phyloP scores from a whole-genome alignment of 2,797 vertebrate species.

The Phyllotis vaccarum region DNA sequence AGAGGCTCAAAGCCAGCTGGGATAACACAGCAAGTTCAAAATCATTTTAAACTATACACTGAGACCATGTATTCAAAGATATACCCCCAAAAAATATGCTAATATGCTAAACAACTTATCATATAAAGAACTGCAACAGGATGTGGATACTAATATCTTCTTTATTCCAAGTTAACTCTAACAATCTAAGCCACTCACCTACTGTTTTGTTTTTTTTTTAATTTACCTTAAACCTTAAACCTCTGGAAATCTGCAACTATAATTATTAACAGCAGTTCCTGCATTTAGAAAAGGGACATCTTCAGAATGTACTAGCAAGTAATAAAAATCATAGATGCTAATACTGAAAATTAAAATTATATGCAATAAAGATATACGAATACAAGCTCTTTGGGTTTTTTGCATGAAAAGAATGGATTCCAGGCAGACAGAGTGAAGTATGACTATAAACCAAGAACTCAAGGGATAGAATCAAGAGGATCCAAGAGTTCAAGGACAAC shows the following conservation, averaged over 20 bases:
- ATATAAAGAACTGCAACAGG: constrained; percentile 10
- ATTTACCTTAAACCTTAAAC: constrained; percentile 48
- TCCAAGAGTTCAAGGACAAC: background rate
- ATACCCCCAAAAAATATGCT: background rate
- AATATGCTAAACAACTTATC: constrained; percentile 23
- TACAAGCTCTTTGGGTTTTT: constrained; percentile 7
- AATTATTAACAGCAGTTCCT: constrained; percentile 15
- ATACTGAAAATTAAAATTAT: constrained; percentile 58
- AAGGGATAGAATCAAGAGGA: background rate
- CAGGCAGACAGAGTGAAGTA: background rate
- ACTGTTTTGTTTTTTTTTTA: background rate
- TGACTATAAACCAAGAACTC: background rate
- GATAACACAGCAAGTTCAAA: background rate
- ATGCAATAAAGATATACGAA: constrained; percentile 55
- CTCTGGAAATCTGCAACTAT: background rate
- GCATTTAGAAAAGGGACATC: background rate
- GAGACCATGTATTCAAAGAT: background rate
- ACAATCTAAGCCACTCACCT: background rate
- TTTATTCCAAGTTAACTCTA: constrained; percentile 40
- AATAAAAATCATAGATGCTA: constrained; percentile 55
- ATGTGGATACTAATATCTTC: background rate
- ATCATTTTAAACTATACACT: background rate
- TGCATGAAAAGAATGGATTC: background rate
- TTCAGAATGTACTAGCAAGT: constrained; percentile 60
- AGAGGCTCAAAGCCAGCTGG: background rate